Conservation (phyloP, 2,797 vertebrate genomes). For the Lacerta bilineata region DNA sequence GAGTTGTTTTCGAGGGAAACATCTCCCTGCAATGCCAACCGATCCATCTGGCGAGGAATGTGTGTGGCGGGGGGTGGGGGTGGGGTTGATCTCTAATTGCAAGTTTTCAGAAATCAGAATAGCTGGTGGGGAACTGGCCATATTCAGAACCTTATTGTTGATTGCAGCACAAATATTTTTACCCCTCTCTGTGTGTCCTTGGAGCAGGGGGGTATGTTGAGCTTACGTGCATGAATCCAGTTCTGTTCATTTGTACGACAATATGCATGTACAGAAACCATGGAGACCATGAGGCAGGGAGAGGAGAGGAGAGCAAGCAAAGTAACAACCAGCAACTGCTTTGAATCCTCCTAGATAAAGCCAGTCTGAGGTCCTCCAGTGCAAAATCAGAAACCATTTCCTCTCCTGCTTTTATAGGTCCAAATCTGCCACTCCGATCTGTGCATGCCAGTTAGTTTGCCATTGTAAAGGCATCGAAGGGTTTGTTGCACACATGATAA, state of each 20-base stretch:
- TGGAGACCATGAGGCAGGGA: slow-evolving; percentile 8
- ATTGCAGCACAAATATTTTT: not conserved
- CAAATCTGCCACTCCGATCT: not conserved
- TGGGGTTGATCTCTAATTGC: not conserved
- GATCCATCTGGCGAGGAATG: not conserved
- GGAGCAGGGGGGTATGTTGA: not conserved
- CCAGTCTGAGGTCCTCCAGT: not conserved
- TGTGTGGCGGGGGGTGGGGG: not conserved
- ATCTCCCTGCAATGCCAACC: not conserved
- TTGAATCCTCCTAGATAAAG: not conserved
- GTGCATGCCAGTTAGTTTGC: not conserved
- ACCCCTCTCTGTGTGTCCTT: too few species aligned
- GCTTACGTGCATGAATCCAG: too few species aligned
- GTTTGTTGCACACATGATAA: not conserved
- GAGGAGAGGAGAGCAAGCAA: not conserved
- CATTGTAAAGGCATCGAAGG: not conserved
- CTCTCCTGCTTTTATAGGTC: not conserved
- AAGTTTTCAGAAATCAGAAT: not conserved
- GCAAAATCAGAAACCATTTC: not conserved
- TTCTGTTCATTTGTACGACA: not conserved
- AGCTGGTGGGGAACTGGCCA: not conserved
- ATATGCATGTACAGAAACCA: not conserved
- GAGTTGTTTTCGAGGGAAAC: slow-evolving; percentile 7
- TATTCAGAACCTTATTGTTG: not conserved
- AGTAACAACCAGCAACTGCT: not conserved